Percentiles rank a stretch among this genome's conserved stretches.
These are phyloP conservation scores for Macropodus opercularis DNA, from an alignment of 2,797 vertebrate genomes.

Conservation along the genomic window DNA sequence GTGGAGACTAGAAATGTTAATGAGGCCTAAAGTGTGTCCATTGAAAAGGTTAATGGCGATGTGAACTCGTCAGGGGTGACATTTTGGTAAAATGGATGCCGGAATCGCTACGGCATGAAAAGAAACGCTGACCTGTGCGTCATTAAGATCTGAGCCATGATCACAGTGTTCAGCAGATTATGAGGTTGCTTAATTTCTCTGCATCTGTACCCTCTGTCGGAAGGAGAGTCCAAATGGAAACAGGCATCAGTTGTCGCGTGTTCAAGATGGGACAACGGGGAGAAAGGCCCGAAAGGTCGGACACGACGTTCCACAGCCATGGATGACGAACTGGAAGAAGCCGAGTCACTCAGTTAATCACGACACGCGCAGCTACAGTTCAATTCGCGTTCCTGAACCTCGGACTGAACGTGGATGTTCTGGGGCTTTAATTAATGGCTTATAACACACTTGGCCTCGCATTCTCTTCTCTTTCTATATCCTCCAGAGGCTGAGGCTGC, in stretches of 20 bases:
- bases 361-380: too few species aligned
- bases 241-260: too few species aligned
- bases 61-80: constrained; percentile 63
- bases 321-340: too few species aligned
- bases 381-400: too few species aligned
- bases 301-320: neutral
- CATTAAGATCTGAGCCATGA: constrained; percentile 25
- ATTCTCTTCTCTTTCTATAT: neutral
- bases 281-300: neutral
- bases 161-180: constrained; percentile 24
- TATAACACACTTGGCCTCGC: neutral
- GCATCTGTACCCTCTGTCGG: neutral
- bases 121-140: constrained; percentile 38
- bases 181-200: constrained; percentile 14
- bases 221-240: neutral
- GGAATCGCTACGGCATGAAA: constrained; percentile 17
- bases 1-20: constrained; percentile 70
- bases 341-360: too few species aligned
- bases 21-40: constrained; percentile 70
- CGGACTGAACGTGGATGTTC: too few species aligned
- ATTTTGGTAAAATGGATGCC: constrained; percentile 58
- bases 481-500: neutral
- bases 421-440: neutral
- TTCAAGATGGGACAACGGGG: neutral
- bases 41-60: constrained; percentile 72